Base-by-base conservation (phyloP, 2,113 vertebrate species). In the Engystomops pustulosus region DNA sequence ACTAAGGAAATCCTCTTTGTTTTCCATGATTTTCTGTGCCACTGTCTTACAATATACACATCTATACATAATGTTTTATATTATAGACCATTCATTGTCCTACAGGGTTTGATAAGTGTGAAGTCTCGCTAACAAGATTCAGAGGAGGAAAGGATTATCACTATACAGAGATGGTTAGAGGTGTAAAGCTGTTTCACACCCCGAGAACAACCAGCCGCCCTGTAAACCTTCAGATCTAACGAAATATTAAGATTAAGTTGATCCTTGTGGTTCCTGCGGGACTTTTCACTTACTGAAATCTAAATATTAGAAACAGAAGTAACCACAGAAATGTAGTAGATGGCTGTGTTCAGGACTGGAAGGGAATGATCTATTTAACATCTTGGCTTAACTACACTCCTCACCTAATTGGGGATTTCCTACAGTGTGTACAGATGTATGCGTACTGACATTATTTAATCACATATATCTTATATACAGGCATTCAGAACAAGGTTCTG, bases 181-280 rank as follows among this genome's bases (percentile, higher is more conserved):
- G 80, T 72, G 69, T 44, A 83, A 72, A 83, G 80, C 51, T 55
- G 60, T 36, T 83, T 30, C 51, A 45, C 53, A 74, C 34, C 14
- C 23, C 30, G 20, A 30, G 23, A 72, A 74, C 80, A 62, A 55
- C 4, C 38, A 30, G 17, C 25, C 55, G 32, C 49, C 68, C 53
- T 72, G 53, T 74, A 74, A 83, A 74, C 69, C 69, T 62, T 72
- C 25, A 82, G 69, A 82, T 82, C 68, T 38, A 38, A 60, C 32
- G 51, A 82, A 60, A 60, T 72, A 72, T 55, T 72, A 38, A 53
- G 68, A 83, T 74, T 83, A 60, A 20, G 53, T 41, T 74, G 69
- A 83, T 83, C 53, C 25, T 45, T 83, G 23, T 47, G n/a, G 45
- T 72, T 62, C 53, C 51, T 44, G n/a, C 20, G 51, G 80, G 69